phyloP scores from a whole-genome alignment of 2,113 vertebrate species.

The Megaceryle maxima region DNA sequence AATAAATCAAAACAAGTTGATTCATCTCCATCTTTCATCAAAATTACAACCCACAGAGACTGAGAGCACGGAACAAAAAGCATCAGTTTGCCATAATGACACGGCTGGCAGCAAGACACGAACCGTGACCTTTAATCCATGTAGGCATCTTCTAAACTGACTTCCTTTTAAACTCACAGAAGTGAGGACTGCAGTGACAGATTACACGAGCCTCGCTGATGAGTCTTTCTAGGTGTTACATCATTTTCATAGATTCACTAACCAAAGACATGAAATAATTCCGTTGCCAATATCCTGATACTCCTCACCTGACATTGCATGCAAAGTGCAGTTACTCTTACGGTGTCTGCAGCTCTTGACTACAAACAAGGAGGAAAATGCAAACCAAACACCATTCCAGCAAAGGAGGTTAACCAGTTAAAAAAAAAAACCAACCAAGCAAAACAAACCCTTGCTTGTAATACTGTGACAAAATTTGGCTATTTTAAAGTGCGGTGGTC shows the following conservation, averaged over 20 bases:
- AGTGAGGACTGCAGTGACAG: background rate
- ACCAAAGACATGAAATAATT: background rate
- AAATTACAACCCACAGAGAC: background rate
- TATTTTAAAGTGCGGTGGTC: too few relatives aligned
- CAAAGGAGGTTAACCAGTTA: background rate
- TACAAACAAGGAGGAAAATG: background rate
- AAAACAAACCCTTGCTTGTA: background rate
- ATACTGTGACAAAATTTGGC: background rate
- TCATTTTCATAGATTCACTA: background rate
- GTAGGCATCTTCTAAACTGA: background rate
- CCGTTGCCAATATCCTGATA: background rate
- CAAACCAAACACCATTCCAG: background rate
- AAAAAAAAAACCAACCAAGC: background rate
- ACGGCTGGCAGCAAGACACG: background rate
- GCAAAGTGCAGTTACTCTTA: background rate
- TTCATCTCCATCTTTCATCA: background rate
- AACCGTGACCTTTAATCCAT: background rate
- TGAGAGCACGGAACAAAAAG: background rate
- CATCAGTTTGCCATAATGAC: background rate
- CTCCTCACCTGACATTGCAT: background rate
- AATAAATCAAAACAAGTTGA: background rate
- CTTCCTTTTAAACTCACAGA: too few relatives aligned
- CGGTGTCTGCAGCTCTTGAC: background rate
- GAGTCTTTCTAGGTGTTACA: background rate
- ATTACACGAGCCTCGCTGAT: background rate